Base-by-base conservation (phyloP, 2,113 vertebrate species). In the Tychaedon coryphoeus region DNA sequence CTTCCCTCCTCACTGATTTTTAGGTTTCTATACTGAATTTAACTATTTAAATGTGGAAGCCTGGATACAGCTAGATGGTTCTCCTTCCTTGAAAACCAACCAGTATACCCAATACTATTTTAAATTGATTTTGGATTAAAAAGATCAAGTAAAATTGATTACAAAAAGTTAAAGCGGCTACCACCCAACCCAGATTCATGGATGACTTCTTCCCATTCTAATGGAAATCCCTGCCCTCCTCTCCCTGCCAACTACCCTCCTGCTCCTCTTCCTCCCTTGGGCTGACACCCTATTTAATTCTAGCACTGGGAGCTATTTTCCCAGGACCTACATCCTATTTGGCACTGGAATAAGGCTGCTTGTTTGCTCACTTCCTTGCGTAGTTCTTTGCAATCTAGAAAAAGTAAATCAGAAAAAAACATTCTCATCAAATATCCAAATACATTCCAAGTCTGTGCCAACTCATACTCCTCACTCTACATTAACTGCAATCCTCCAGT, bases 401-500 rank as follows among this genome's bases (percentile, higher is more conserved):
- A 96, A 95, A 48, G 72, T 43, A 57, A 90, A 95, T 92, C 94
- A 95, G 79, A 94, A 96, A 96, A 90, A 65, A 74, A 34, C 76
- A 81, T 81, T 88, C 86, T 86, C 72, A 95, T 47, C 70, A 95
- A 85, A 93, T 36, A 66, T 45, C 89, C 86, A 92, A 84, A 97
- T 19, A 62, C 50, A 88, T 81, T 89, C 53, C 34, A 93, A 62
- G 82, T 73, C 74, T 86, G 62, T 81, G 82, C 71, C 88, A 91
- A 75, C 64, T 96, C n/a, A 87, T 70, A 50, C 26, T 78, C 57
- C 25, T 78, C 70, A 42, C 34, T n/a, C 43, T 58, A 40, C 29
- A 48, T 43, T 48, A 64, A 53, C 19, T 18, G 48, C 57, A 87
- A 16, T n/a, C 22, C 20, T 73, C 57, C 75, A 86, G 25, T 10